These are phyloP conservation scores for Drosophila basisetae DNA, from an alignment of 2,888 invertebrate genomes.

Conservation along the genomic window DNA sequence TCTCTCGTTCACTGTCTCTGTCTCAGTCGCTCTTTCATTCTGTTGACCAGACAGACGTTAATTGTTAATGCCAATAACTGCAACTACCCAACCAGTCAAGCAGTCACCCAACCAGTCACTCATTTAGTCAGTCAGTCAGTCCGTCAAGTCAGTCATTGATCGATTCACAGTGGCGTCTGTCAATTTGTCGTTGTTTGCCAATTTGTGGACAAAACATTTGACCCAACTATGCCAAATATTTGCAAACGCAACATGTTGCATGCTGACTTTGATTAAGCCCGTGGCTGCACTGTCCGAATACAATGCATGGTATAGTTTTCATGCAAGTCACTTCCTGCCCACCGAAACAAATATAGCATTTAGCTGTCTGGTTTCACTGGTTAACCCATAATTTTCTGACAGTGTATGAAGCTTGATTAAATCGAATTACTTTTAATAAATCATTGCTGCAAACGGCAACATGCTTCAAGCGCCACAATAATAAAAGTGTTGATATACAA, in stretches of 20 bases:
- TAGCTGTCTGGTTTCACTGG: not conserved
- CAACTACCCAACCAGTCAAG: constrained; percentile 39
- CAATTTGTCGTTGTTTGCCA: constrained; percentile 62
- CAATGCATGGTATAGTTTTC: not conserved
- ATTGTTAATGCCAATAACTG: constrained; percentile 78
- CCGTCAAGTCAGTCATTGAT: constrained; percentile 35
- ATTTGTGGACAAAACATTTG: constrained; percentile 59
- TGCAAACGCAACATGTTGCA: constrained; percentile 51
- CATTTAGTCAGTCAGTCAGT: constrained; percentile 32
- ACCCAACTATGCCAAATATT: constrained; percentile 78
- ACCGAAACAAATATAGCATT: not conserved
- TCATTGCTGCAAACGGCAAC: constrained; percentile 21
- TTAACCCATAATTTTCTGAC: constrained; percentile 17
- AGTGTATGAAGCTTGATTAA: constrained; percentile 27
- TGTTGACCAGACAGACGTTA: constrained; percentile 57
- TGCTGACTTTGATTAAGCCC: constrained; percentile 61
- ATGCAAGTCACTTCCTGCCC: constrained; percentile 4
- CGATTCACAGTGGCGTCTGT: constrained; percentile 53
- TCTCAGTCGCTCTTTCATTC: not conserved
- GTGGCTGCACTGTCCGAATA: constrained; percentile 32
- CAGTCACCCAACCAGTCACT: constrained; percentile 34
- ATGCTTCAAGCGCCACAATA: constrained; percentile 27
- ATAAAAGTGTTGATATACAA: constrained; percentile 65
- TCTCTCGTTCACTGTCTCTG: not conserved
- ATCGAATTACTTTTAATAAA: constrained; percentile 46